Evolutionary conservation across 1,140 invertebrate species (phyloP), one percentile per base, ranked within the genome.

Genomic region (Scaptomyza graminum): DNA sequence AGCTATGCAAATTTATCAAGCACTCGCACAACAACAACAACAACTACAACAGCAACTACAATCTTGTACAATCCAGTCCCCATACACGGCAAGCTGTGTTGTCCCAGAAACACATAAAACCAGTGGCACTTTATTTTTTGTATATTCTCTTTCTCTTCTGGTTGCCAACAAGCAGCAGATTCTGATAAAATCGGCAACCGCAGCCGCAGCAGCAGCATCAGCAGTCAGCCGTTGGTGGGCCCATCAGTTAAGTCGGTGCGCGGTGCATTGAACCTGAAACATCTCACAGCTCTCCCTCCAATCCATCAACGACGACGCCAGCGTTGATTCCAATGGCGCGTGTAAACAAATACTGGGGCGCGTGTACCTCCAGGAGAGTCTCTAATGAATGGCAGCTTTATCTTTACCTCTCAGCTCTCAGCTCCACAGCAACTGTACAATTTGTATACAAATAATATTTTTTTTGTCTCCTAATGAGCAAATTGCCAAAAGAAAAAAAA

Each of bases 41-140:
- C 28, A 12, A 22, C 18, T 25, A 37, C 46, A 34, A 28, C 31
- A 31, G 28, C 31, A n/a, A 25, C 18, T 28, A 49, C 46, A 34
- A 28, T n/a, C 7, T 34, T 34, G 31, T 34, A 34, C 51, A 50
- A 49, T 50, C 46, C 67, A 70, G 47, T 47, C 13, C 47, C 68
- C 31, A 34, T 34, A 59, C 39, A 65, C 39, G 5, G 11, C 31
- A 2, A 66, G 43, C 44, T 15, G 47, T 81, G 82, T 59, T 81
- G 82, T 62, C 83, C 83, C 61, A 82, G 66, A 87, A 87, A 85
- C 82, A 87, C 78, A 82, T 83, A 34, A 81, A 85, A 85, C 83
- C 83, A 68, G 82, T 87, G 75, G 82, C 82, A 82, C 64, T 79
- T 78, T 54, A 16, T 15, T 47, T 39, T 39, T 56, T 25, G 22